phyloP scores from a whole-genome alignment of 2,113 vertebrate genomes.

The Todiramphus saurophagus region DNA sequence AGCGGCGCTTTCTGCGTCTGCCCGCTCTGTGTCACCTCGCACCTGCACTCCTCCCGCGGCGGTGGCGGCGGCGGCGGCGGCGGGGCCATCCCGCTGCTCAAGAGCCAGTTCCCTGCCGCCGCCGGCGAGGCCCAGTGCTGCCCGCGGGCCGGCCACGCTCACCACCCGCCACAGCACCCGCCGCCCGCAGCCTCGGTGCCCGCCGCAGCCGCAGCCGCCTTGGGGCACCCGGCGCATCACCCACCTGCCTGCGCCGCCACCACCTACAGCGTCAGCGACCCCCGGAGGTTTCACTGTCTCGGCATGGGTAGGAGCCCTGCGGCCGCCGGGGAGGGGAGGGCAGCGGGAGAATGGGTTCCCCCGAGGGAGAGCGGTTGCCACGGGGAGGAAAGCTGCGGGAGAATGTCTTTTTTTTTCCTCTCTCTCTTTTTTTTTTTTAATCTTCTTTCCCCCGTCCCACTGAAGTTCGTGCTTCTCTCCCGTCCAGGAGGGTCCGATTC shows the following conservation, averaged over 20 bases:
- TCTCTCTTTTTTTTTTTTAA: neutral
- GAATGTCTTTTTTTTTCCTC: neutral
- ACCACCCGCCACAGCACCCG: slow-evolving; percentile 56
- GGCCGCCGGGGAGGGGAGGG: neutral
- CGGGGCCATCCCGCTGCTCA: slow-evolving; percentile 84
- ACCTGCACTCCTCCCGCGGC: slow-evolving; percentile 85
- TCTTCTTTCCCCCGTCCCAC: neutral
- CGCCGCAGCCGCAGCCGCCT: slow-evolving; percentile 58
- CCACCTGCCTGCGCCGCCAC: slow-evolving; percentile 89
- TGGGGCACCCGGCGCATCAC: slow-evolving; percentile 87
- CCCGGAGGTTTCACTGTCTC: slow-evolving; percentile 94
- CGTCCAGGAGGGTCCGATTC: slow-evolving; percentile 82
- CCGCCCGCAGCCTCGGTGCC: slow-evolving; percentile 58
- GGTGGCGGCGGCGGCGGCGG: slow-evolving; percentile 67
- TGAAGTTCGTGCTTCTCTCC: neutral
- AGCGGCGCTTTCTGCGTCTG: slow-evolving; percentile 93
- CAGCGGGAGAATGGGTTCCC: neutral
- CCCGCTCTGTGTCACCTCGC: slow-evolving; percentile 94
- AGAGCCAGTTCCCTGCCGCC: slow-evolving; percentile 83
- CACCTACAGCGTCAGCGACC: slow-evolving; percentile 92
- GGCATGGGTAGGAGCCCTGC: slow-evolving; percentile 84
- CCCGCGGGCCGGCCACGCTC: slow-evolving; percentile 81
- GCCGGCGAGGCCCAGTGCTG: slow-evolving; percentile 85
- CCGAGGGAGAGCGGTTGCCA: neutral
- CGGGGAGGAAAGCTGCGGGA: neutral